These are phyloP conservation scores for Spongilla lacustris DNA, from an alignment of 37 sponge, comb jelly and placozoan genomes.

Conservation along the genomic window DNA sequence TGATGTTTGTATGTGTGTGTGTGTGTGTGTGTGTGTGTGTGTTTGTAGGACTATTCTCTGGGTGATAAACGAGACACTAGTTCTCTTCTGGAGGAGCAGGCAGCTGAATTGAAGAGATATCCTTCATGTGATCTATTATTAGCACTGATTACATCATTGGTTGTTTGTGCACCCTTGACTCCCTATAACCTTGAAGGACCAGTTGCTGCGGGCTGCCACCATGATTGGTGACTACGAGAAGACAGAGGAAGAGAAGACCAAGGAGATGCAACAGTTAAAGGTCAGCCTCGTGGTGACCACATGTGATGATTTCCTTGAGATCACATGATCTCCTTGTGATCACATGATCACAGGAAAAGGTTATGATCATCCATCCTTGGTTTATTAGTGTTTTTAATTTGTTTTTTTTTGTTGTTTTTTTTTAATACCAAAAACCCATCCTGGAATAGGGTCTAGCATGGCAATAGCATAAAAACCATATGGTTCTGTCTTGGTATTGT, in stretches of 20 bases:
- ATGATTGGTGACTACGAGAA: slow-evolving; percentile 63
- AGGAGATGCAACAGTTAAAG: slow-evolving; percentile 40
- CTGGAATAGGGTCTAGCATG: too few species aligned
- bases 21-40: slow-evolving; percentile 1
- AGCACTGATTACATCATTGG: neutral
- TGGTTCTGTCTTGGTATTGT: too few species aligned
- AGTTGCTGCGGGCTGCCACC: slow-evolving; percentile 30
- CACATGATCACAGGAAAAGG: too few species aligned
- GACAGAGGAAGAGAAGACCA: slow-evolving; percentile 55
- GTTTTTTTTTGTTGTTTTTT: too few species aligned
- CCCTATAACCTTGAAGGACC: slow-evolving; percentile 26
- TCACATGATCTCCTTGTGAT: too few species aligned
- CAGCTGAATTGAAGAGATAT: neutral
- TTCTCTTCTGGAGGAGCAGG: neutral
- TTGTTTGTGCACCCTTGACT: slow-evolving; percentile 69
- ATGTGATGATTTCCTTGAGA: too few species aligned
- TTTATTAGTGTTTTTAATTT: too few species aligned
- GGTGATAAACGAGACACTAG: neutral
- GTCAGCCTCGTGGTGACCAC: slow-evolving; percentile 16
- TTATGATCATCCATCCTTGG: too few species aligned
- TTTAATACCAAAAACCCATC: too few species aligned
- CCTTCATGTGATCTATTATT: neutral
- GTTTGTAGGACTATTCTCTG: neutral
- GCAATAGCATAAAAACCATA: too few species aligned
- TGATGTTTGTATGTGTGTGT: neutral